These are phyloP conservation scores for Rachycentron canadum DNA, from an alignment of 2,797 vertebrate species.

Conservation along the genomic window DNA sequence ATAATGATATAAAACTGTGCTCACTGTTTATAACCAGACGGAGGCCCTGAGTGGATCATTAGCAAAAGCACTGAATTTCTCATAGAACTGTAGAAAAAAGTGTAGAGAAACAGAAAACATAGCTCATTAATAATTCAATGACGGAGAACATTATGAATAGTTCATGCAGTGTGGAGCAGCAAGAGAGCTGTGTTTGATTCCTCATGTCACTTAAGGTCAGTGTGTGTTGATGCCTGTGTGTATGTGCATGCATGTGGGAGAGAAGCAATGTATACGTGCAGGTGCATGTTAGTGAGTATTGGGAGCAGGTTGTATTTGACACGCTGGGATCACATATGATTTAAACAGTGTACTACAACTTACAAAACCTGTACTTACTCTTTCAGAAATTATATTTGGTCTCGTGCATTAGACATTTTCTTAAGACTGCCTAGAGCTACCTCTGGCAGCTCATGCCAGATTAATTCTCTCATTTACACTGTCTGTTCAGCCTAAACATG, in stretches of 20 bases:
- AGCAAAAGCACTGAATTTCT: slow-evolving; percentile 61
- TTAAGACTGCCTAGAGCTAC: slow-evolving; percentile 4
- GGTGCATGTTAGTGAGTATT: slow-evolving; percentile 4
- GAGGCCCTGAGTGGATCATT: slow-evolving; percentile 64
- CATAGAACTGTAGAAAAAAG: slow-evolving; percentile 67
- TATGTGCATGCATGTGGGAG: slow-evolving; percentile 3
- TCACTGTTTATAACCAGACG: slow-evolving; percentile 51
- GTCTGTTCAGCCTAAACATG: slow-evolving; percentile 9
- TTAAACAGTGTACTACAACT: background rate
- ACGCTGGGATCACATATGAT: slow-evolving; percentile 9
- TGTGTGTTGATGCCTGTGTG: slow-evolving; percentile 42
- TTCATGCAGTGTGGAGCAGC: slow-evolving; percentile 78
- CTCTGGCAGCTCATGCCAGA: slow-evolving; percentile 4
- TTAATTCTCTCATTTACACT: slow-evolving; percentile 20
- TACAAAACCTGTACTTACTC: slow-evolving; percentile 9
- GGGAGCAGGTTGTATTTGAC: background rate
- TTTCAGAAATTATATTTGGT: slow-evolving; percentile 11
- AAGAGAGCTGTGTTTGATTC: slow-evolving; percentile 77
- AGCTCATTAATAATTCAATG: slow-evolving; percentile 83
- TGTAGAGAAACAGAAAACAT: slow-evolving; percentile 77
- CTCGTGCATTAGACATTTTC: background rate
- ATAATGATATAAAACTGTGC: slow-evolving; percentile 51
- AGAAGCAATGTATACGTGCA: slow-evolving; percentile 4
- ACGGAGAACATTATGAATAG: slow-evolving; percentile 85
- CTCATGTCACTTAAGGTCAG: slow-evolving; percentile 75